phyloP scores from a whole-genome alignment of 2,888 invertebrate species.

The Branchipolynoe longqiensis region DNA sequence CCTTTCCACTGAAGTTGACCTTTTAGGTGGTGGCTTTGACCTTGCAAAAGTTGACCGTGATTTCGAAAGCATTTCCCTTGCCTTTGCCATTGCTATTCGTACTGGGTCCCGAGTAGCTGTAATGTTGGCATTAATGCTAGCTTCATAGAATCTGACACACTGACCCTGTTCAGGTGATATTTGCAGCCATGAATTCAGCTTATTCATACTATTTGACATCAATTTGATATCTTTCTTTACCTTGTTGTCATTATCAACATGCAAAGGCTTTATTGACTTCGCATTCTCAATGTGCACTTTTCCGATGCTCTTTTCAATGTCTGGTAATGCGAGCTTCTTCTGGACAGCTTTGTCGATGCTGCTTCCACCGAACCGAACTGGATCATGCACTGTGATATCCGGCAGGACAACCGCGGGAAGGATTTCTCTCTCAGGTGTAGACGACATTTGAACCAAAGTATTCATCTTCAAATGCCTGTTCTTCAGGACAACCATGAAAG shows the following conservation, averaged over 20 bases:
- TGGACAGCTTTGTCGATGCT: neutral
- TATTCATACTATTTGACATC: too few relatives aligned
- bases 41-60: neutral
- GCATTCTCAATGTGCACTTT: neutral
- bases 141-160: too few relatives aligned
- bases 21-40: neutral
- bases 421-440: neutral
- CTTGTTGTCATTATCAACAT: too few relatives aligned
- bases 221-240: too few relatives aligned
- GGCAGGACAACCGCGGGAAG: neutral
- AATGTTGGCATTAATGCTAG: too few relatives aligned
- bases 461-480: neutral
- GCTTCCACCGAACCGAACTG: neutral
- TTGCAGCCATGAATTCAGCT: too few relatives aligned
- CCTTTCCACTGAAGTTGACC: neutral
- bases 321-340: neutral
- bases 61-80: too few relatives aligned
- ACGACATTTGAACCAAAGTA: neutral
- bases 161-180: too few relatives aligned
- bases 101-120: too few relatives aligned
- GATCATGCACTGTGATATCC: neutral
- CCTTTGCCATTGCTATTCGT: too few relatives aligned
- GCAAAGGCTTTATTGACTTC: too few relatives aligned
- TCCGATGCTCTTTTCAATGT: neutral
- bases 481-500: slow-evolving; percentile 13